Evolutionary conservation across 2,888 invertebrate genomes (phyloP).

Genomic region (Gandaritis pyraliata): DNA sequence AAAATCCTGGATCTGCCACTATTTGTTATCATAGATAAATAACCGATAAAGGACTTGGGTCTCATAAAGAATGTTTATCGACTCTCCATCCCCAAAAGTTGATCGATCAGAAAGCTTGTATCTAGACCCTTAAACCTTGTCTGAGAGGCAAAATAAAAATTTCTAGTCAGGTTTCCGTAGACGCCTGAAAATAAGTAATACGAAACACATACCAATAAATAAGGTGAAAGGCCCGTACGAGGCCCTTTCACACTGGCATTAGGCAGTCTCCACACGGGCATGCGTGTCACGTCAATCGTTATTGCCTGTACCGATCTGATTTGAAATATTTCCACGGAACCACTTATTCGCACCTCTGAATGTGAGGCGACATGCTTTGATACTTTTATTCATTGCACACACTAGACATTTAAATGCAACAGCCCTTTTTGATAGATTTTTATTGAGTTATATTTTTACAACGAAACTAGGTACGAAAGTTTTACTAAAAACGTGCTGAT

Average conservation of each 20-base stretch:
- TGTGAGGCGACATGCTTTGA: slow-evolving; percentile 56
- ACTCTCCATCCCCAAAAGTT: too few relatives aligned
- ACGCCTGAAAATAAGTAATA: slow-evolving; percentile 28
- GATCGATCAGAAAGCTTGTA: not conserved
- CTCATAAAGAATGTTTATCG: too few relatives aligned
- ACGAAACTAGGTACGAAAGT: too few relatives aligned
- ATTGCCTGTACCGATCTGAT: slow-evolving; percentile 79
- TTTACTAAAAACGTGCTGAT: too few relatives aligned
- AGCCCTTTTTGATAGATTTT: too few relatives aligned
- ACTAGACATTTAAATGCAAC: not conserved
- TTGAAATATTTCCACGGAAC: slow-evolving; percentile 84
- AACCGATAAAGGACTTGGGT: too few relatives aligned
- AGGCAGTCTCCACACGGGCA: slow-evolving; percentile 74
- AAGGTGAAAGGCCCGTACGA: slow-evolving; percentile 64
- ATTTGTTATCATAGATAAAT: too few relatives aligned
- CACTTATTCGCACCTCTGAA: slow-evolving; percentile 76
- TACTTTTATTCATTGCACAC: slow-evolving; percentile 33
- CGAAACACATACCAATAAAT: slow-evolving; percentile 59
- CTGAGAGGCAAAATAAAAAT: slow-evolving; percentile 13
- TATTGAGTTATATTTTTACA: too few relatives aligned
- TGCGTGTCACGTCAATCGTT: slow-evolving; percentile 80
- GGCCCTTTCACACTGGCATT: slow-evolving; percentile 71
- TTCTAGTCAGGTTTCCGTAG: slow-evolving; percentile 26
- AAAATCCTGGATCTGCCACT: too few relatives aligned
- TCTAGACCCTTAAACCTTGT: not conserved